A percentile compares a stretch with the other conserved stretches of the same genome.
Conservation (phyloP, 2,113 vertebrate species). For the Cyanoderma ruficeps region DNA sequence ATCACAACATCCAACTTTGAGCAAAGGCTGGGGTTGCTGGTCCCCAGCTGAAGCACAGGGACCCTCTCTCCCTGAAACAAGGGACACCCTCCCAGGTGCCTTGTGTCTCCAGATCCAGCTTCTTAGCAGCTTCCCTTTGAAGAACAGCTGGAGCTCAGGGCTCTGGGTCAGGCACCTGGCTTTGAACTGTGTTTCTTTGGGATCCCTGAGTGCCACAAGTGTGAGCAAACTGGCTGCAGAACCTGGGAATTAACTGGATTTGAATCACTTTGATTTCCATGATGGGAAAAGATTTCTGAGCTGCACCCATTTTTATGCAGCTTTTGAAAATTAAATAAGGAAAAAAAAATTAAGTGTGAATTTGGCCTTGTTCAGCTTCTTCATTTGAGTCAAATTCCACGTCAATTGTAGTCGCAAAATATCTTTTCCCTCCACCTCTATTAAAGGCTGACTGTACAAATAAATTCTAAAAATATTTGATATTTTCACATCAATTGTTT, state of each 20-base stretch:
- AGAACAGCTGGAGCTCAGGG: background rate
- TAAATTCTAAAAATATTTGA: background rate
- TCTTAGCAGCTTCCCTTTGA: background rate
- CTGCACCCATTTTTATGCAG: background rate
- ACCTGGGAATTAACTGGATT: accelerated
- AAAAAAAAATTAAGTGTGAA: background rate
- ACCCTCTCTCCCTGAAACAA: background rate
- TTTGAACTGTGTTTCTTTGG: background rate
- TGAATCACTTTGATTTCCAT: background rate
- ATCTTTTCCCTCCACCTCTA: background rate
- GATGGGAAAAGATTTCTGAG: background rate
- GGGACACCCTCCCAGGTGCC: background rate
- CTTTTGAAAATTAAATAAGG: background rate
- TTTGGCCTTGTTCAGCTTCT: background rate
- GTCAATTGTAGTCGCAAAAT: background rate
- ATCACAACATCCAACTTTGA: background rate
- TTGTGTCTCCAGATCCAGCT: background rate
- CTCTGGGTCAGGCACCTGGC: accelerated
- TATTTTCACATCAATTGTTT: background rate
- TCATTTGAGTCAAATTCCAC: background rate
- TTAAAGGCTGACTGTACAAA: background rate
- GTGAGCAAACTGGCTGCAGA: background rate
- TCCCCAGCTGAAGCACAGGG: background rate
- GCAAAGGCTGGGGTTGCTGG: background rate
- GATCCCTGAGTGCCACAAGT: background rate